Evolutionary conservation across 2,797 vertebrate species (phyloP).

Genomic region (Nasua narica): DNA sequence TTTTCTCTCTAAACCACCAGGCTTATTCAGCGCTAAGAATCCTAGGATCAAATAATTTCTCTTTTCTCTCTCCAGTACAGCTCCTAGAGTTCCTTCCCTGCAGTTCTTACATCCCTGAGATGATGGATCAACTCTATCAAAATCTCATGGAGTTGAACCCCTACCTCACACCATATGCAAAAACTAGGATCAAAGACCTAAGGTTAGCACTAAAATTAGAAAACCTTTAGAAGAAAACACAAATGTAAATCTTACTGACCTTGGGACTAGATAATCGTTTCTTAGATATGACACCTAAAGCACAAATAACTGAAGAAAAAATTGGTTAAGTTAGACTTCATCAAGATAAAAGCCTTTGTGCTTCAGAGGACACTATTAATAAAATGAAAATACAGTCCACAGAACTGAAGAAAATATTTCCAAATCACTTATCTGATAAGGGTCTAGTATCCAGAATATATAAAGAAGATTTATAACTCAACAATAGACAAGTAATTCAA

Average conservation of each 20-base stretch:
- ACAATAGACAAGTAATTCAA: neutral
- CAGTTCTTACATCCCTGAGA: neutral
- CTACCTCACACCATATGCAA: neutral
- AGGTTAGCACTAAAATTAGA: neutral
- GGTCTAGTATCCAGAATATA: neutral
- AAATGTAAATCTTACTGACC: neutral
- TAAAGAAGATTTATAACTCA: neutral
- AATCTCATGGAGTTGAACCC: neutral
- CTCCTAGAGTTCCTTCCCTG: neutral
- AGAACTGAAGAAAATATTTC: neutral
- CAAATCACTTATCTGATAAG: neutral
- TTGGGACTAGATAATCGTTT: neutral
- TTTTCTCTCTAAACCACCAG: neutral
- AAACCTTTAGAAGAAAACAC: neutral
- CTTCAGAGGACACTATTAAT: neutral
- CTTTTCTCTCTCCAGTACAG: neutral
- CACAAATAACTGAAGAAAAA: neutral
- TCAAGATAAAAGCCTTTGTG: neutral
- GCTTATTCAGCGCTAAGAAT: neutral
- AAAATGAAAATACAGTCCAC: neutral
- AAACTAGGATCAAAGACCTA: neutral
- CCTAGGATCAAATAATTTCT: neutral
- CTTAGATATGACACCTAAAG: neutral
- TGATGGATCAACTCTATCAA: neutral
- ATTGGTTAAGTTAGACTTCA: neutral